A percentile compares a stretch with the other conserved stretches of the same genome.
These are phyloP conservation scores for Apoda limacodes DNA, from an alignment of 2,888 invertebrate genomes.

Conservation along the genomic window DNA sequence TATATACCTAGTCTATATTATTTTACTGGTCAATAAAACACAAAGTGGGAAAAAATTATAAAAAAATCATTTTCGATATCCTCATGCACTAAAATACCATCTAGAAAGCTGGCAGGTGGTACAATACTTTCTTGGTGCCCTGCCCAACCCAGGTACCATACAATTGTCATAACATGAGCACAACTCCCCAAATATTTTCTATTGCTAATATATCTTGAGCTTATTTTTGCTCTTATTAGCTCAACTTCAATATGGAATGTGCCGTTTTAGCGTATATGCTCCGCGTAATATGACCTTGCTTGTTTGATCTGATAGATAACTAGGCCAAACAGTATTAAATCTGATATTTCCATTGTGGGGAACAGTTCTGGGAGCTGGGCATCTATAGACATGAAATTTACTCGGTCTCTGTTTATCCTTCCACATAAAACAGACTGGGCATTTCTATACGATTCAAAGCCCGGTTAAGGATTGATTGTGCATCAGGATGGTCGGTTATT, in stretches of 20 bases:
- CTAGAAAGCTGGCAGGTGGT: constrained; percentile 9
- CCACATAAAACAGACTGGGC: constrained; percentile 1
- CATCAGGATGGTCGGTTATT: constrained; percentile 8
- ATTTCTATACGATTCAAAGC: constrained; percentile 3
- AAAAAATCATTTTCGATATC: no score
- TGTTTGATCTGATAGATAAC: constrained; percentile 6
- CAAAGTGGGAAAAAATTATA: no score
- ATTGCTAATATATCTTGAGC: constrained; percentile 3
- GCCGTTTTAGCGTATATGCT: constrained; percentile 8
- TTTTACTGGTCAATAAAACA: no score
- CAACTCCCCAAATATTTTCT: constrained; percentile 14
- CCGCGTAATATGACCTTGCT: constrained; percentile 5
- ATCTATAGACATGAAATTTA: constrained; percentile 3
- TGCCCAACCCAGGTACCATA: constrained; percentile 17
- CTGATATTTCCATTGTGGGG: constrained; percentile 2
- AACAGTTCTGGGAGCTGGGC: constrained; percentile 7
- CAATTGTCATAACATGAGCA: constrained; percentile 16
- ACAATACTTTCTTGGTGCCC: constrained; percentile 8
- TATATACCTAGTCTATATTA: no score
- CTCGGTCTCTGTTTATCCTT: constrained; percentile 7
- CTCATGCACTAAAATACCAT: no score
- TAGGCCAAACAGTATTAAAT: constrained; percentile 3
- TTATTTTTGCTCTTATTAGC: constrained; percentile 3
- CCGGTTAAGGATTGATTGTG: constrained; percentile 3
- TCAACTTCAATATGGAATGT: not conserved